phyloP scores from a whole-genome alignment of 2,797 vertebrate genomes.

The Siniperca undulata region DNA sequence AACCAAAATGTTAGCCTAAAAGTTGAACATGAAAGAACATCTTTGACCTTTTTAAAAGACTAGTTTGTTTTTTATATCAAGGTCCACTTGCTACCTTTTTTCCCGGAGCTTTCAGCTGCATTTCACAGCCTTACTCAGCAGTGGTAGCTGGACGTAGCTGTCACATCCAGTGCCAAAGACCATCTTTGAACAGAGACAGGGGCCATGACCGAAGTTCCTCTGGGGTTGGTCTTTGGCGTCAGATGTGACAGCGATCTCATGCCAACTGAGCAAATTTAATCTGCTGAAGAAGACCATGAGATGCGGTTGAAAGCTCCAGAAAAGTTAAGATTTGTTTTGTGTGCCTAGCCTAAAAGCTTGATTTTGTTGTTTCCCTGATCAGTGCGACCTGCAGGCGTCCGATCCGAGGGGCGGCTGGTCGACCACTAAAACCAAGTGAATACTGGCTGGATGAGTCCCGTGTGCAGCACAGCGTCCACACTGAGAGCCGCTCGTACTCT shows the following conservation, averaged over 20 bases:
- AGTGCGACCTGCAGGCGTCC: slow-evolving; percentile 95
- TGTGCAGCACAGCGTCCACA: slow-evolving; percentile 66
- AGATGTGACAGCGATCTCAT: neutral
- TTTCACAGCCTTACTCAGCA: neutral
- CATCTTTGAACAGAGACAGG: neutral
- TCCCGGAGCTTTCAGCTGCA: neutral
- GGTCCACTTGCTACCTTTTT: neutral
- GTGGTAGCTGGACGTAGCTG: neutral
- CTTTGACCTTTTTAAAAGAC: neutral
- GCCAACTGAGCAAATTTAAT: neutral
- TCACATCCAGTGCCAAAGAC: neutral
- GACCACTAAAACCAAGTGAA: slow-evolving; percentile 89
- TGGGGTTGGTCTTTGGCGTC: neutral
- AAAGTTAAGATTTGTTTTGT: neutral
- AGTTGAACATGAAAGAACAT: neutral
- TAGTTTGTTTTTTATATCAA: neutral
- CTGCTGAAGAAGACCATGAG: neutral
- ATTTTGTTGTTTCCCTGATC: slow-evolving; percentile 21
- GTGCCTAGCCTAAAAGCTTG: neutral
- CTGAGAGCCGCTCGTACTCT: slow-evolving; percentile 72
- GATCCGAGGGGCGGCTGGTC: slow-evolving; percentile 93
- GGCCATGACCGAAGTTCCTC: neutral
- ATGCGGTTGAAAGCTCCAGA: neutral
- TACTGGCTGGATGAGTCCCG: slow-evolving; percentile 91
- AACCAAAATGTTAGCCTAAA: neutral